Evolutionary conservation across 2,888 invertebrate genomes (phyloP).

Genomic region (Stenichneumon culpator): DNA sequence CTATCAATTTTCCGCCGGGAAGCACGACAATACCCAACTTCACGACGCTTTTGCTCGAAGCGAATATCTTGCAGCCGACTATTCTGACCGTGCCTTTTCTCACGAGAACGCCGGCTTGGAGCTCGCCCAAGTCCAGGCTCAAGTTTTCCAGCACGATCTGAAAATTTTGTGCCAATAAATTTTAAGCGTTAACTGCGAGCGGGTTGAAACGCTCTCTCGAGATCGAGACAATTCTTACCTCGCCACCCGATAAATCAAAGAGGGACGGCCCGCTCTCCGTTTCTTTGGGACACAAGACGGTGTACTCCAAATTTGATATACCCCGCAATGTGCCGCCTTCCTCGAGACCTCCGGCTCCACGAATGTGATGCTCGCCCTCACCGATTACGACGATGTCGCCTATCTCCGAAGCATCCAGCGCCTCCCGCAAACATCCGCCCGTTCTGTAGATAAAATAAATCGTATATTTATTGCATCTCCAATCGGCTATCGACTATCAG

Average conservation of each 20-base stretch:
- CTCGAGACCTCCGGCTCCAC: constrained; percentile 86
- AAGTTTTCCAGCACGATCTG: constrained; percentile 86
- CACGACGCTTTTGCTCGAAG: constrained; percentile 86
- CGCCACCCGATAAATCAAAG: constrained; percentile 86
- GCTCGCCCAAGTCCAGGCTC: constrained; percentile 86
- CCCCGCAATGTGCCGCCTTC: constrained; percentile 85
- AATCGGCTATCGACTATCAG: constrained; percentile 64
- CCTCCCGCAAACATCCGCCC: constrained; percentile 81
- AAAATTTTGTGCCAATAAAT: constrained; percentile 20
- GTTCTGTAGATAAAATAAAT: constrained; percentile 73
- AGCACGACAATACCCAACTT: constrained; percentile 87
- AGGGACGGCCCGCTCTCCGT: constrained; percentile 86
- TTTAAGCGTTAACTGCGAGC: not conserved
- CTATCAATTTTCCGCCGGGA: constrained; percentile 83
- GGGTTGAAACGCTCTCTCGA: not conserved
- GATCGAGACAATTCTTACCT: constrained; percentile 74
- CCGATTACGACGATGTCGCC: constrained; percentile 86
- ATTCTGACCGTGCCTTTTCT: constrained; percentile 86
- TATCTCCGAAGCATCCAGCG: constrained; percentile 83
- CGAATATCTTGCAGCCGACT: constrained; percentile 86
- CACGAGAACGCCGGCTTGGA: constrained; percentile 86
- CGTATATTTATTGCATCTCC: constrained; percentile 39
- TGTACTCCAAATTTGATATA: constrained; percentile 78
- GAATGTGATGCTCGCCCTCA: constrained; percentile 86
- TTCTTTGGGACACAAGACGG: constrained; percentile 84